Percentiles rank a stretch among this genome's conserved stretches.
Evolutionary conservation across 2,797 vertebrate genomes (phyloP).

Genomic region (Poecilia velifera): DNA sequence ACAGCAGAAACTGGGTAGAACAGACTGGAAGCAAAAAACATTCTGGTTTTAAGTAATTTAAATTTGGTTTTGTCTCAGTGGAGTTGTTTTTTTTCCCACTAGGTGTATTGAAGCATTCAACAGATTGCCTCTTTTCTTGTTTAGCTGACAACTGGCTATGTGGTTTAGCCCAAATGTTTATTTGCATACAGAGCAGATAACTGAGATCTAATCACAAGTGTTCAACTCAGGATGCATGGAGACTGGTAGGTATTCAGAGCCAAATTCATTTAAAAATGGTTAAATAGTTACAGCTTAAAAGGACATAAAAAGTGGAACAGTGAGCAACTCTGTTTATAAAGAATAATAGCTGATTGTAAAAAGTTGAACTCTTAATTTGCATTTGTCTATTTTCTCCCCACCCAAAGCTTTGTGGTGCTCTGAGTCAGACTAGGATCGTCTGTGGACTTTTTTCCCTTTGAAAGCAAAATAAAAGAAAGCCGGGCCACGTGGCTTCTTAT

Average conservation of each 20-base stretch:
- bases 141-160: conserved; percentile 6
- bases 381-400: not conserved
- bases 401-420: not conserved
- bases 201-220: not conserved
- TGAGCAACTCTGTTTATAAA: not conserved
- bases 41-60: not conserved
- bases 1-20: not conserved
- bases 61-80: not conserved
- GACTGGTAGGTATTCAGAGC: not conserved
- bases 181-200: not conserved
- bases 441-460: not conserved
- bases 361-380: not conserved
- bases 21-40: not conserved
- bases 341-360: not conserved
- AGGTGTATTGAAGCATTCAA: not conserved
- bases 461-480: not conserved
- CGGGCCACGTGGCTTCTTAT: not conserved
- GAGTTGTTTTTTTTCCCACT: not conserved
- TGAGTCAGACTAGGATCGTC: not conserved
- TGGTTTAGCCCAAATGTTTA: not conserved
- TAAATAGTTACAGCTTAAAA: not conserved
- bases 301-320: not conserved
- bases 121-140: not conserved
- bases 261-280: not conserved
- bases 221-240: not conserved